Evolutionary conservation across 2,797 vertebrate species (phyloP).

Genomic region (Hippoglossus hippoglossus): DNA sequence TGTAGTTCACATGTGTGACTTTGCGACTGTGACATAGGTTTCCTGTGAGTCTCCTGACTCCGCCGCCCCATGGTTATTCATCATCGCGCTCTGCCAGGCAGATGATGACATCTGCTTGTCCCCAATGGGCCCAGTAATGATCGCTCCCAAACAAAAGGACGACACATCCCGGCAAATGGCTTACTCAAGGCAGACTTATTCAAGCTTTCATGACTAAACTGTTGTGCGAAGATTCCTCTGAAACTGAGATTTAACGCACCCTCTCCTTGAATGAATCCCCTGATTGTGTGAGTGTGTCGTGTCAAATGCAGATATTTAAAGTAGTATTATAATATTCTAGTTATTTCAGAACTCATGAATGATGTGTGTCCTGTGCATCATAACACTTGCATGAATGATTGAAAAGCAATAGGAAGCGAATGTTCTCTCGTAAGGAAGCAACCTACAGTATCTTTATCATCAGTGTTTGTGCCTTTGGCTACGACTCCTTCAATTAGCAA

Average conservation of each 20-base stretch:
- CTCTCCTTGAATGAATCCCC: constrained; percentile 16
- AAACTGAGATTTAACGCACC: constrained; percentile 24
- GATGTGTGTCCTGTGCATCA: constrained; percentile 24
- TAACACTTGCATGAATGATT: constrained; percentile 41
- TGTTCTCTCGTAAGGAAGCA: constrained; percentile 14
- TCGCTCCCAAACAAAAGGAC: constrained; percentile 75
- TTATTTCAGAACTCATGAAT: constrained; percentile 23
- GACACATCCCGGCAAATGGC: constrained; percentile 73
- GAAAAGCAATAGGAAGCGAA: constrained; percentile 33
- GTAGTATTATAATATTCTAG: constrained; percentile 16
- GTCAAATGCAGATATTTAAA: constrained; percentile 13
- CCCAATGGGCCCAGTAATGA: constrained; percentile 73
- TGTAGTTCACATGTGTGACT: constrained; percentile 26
- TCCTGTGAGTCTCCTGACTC: constrained; percentile 61
- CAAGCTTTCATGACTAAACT: constrained; percentile 52
- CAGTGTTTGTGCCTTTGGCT: constrained; percentile 38
- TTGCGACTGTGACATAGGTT: constrained; percentile 60
- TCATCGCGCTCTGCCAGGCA: constrained; percentile 74
- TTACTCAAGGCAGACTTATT: constrained; percentile 66
- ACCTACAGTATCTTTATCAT: constrained; percentile 25
- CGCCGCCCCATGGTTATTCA: constrained; percentile 69
- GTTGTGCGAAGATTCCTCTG: constrained; percentile 44
- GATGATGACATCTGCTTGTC: constrained; percentile 78
- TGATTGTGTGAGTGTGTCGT: constrained; percentile 5
- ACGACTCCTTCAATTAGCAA: constrained; percentile 64